phyloP scores from a whole-genome alignment of 2,113 vertebrate species.

The Chauna torquata region DNA sequence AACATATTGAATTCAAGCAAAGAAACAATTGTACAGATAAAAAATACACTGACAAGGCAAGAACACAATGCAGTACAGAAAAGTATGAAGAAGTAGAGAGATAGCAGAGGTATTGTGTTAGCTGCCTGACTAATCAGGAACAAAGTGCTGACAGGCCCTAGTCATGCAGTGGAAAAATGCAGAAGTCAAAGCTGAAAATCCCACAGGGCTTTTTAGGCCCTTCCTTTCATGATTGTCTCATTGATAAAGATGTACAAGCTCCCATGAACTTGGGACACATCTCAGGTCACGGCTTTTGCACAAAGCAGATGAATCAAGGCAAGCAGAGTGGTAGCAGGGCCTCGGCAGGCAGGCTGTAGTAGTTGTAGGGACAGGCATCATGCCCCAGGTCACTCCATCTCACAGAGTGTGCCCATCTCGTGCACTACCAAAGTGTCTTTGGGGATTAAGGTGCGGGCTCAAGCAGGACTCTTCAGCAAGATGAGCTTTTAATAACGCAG shows the following conservation, averaged over 20 bases:
- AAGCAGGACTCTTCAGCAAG: background rate
- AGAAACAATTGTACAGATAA: constrained; percentile 26
- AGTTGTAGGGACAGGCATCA: accelerated
- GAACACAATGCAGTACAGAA: background rate
- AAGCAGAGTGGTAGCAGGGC: background rate
- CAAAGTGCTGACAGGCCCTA: background rate
- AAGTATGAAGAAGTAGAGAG: background rate
- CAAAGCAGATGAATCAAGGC: background rate
- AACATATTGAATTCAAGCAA: background rate
- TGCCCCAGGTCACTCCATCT: background rate
- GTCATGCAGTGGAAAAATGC: background rate
- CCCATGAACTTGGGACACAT: background rate
- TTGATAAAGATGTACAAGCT: background rate
- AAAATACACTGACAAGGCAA: constrained; percentile 5
- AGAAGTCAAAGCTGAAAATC: background rate
- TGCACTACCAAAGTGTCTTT: background rate
- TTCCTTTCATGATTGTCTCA: background rate
- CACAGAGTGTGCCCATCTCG: accelerated
- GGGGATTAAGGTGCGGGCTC: background rate
- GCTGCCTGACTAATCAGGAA: background rate
- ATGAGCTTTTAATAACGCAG: background rate
- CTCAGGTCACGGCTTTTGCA: background rate
- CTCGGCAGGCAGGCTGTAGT: background rate
- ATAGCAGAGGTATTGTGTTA: background rate
- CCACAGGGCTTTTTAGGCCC: background rate